Base-by-base conservation (phyloP, 1,140 invertebrate genomes). In the Dryas iulia region DNA sequence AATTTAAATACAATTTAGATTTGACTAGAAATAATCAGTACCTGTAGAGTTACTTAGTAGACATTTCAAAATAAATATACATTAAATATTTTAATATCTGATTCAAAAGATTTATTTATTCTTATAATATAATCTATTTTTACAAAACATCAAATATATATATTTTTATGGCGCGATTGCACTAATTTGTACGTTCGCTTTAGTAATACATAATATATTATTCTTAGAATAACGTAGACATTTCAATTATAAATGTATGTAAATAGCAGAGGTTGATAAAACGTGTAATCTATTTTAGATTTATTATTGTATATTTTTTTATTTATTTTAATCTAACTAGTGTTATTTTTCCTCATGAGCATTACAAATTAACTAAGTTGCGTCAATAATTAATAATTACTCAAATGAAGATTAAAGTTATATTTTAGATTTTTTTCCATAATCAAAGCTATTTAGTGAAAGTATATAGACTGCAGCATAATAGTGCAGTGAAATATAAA, bases 21-120 rank as follows among this genome's bases (percentile, higher is more conserved):
- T 87, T 90, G 88, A 90, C 88, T 89, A 90, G 88, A 90, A 78
- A 81, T 76, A 79, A 84, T 81, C 78, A 88, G 83, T 88, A 84
- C 81, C 77, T 81, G 81, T 70, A 74, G 58, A 76, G 71, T 66
- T 62, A 64, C 33, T 60, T 59, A 71, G 14, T 47, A 47, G 18
- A 47, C 18, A 3, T 47, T 47, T 47, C 39, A 21, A 47, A 47
- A 47, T 47, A 47, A 47, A 47, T 47, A 21, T 21, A 47, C 18
- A 47, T 21, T 47, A 2, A 47, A 47, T 47, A 21, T 47, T 47
- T 47, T 21, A 47, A n/a, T 21, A 47, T 47, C 14, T 47, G 2
- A 47, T 47, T 47, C 0, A 47, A 47, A 18, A 47, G 14, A 12
- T 14, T 39, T 39, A 14, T 31, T 31, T 8, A 31, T 31, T 4